A percentile compares a stretch with the other conserved stretches of the same genome.
These are phyloP conservation scores for Drosophila anomelani DNA, from an alignment of 2,888 invertebrate genomes.

Conservation along the genomic window DNA sequence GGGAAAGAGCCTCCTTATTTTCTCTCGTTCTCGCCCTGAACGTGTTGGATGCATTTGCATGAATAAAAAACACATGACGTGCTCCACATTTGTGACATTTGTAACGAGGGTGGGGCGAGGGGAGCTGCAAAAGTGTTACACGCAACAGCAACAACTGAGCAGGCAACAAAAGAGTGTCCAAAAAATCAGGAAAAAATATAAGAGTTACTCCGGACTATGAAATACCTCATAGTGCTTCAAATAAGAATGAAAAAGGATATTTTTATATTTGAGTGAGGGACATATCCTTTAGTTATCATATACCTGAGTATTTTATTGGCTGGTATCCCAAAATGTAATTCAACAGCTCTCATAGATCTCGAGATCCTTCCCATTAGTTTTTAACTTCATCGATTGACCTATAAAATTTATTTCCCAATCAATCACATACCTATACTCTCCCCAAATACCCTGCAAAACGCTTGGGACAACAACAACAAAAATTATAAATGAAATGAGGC, in stretches of 20 bases:
- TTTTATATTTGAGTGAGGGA: no score
- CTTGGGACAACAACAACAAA: slow-evolving; percentile 18
- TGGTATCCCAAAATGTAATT: not conserved
- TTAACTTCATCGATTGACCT: fast-evolving
- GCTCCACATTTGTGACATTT: slow-evolving; percentile 76
- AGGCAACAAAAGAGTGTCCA: slow-evolving; percentile 35
- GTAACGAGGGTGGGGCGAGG: slow-evolving; percentile 19
- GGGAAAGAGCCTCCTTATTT: slow-evolving; percentile 17
- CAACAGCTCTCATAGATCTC: not conserved
- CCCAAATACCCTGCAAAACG: not conserved
- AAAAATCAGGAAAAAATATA: slow-evolving; percentile 17
- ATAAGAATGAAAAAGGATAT: no score
- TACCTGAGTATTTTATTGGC: no score
- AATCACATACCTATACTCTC: not conserved
- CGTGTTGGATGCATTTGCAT: slow-evolving; percentile 59
- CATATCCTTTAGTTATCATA: no score
- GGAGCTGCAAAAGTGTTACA: slow-evolving; percentile 59
- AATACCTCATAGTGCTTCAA: not conserved
- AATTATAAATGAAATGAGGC: slow-evolving; percentile 46
- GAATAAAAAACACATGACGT: slow-evolving; percentile 69
- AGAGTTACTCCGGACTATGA: not conserved
- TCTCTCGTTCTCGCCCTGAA: slow-evolving; percentile 15
- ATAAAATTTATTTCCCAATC: not conserved
- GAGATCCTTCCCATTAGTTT: not conserved
- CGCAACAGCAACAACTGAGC: slow-evolving; percentile 47